Percentiles rank a stretch among this genome's conserved stretches.
Conservation (phyloP, 2,888 invertebrate genomes). For the Luffia ferchaultella region DNA sequence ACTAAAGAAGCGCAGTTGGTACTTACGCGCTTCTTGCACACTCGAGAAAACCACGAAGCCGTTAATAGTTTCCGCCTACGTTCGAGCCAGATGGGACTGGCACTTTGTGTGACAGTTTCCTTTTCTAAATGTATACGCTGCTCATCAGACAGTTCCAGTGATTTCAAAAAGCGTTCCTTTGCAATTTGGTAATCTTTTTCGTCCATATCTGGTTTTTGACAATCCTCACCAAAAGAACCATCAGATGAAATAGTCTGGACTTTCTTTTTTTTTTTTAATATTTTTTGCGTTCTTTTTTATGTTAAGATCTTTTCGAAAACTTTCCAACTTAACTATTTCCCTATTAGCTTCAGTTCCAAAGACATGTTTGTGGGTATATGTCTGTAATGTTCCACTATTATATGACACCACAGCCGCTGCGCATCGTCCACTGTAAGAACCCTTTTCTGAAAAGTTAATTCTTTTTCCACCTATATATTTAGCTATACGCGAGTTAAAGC, state of each 20-base stretch:
- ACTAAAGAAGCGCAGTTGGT: conserved; percentile 4
- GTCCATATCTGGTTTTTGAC: conserved; percentile 8
- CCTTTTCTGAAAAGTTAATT: conserved; percentile 6
- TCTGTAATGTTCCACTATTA: conserved; percentile 7
- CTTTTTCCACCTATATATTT: conserved; percentile 6
- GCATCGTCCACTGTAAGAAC: conserved; percentile 8
- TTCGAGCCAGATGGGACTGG: conserved; percentile 11
- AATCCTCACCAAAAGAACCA: background rate
- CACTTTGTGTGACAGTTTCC: conserved; percentile 2
- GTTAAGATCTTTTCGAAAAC: conserved; percentile 3
- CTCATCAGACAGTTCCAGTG: conserved; percentile 1
- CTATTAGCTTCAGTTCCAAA: conserved; percentile 2
- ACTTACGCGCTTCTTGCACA: background rate
- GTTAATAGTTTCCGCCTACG: conserved; percentile 11
- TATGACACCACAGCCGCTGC: conserved; percentile 9
- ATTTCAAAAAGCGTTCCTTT: conserved; percentile 6
- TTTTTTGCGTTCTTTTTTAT: conserved; percentile 1
- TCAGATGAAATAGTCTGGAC: background rate
- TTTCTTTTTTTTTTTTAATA: background rate
- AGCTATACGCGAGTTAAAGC: conserved; percentile 11
- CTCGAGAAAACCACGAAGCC: conserved; percentile 12
- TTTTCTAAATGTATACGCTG: conserved; percentile 2
- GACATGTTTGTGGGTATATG: conserved; percentile 8
- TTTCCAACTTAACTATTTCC: conserved; percentile 2
- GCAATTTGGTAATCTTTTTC: conserved; percentile 9